Evolutionary conservation across 2,797 vertebrate species (phyloP).

Genomic region (Denticeps clupeoides): DNA sequence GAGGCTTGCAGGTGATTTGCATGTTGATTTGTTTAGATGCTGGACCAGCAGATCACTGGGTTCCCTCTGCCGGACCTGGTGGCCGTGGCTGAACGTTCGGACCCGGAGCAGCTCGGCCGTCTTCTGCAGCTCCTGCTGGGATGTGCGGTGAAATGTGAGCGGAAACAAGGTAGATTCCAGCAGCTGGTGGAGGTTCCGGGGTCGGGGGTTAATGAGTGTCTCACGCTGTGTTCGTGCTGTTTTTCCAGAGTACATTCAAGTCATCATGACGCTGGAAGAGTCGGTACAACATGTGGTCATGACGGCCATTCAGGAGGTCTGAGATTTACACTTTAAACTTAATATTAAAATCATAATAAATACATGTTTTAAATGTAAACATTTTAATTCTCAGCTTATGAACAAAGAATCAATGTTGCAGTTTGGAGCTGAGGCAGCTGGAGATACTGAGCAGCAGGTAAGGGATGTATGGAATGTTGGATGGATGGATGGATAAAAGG

Average conservation of each 20-base stretch:
- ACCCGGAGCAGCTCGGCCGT: constrained; percentile 75
- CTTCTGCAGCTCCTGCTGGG: constrained; percentile 90
- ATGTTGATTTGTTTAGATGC: no score
- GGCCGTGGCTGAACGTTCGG: constrained; percentile 68
- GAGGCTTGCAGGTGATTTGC: no score
- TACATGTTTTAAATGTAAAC: no score
- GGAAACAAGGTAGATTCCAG: constrained; percentile 74
- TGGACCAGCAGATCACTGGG: constrained; percentile 78
- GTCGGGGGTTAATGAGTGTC: no score
- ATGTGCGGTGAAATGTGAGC: constrained; percentile 92
- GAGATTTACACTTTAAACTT: constrained; percentile 21
- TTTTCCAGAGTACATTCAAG: constrained; percentile 83
- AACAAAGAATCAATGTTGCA: constrained; percentile 65
- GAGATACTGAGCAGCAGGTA: constrained; percentile 84
- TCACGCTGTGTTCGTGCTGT: no score
- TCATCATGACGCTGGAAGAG: constrained; percentile 97
- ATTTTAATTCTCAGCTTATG: constrained; percentile 61
- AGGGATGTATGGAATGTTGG: not conserved
- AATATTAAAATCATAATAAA: no score
- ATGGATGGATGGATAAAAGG: no score
- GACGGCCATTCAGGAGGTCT: constrained; percentile 96
- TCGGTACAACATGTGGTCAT: constrained; percentile 97
- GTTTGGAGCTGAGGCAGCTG: constrained; percentile 60
- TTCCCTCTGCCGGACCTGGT: constrained; percentile 78
- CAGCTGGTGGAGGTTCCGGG: constrained; percentile 1